These are phyloP conservation scores for Pseudomugil gertrudae DNA, from an alignment of 2,797 vertebrate genomes.

Conservation along the genomic window DNA sequence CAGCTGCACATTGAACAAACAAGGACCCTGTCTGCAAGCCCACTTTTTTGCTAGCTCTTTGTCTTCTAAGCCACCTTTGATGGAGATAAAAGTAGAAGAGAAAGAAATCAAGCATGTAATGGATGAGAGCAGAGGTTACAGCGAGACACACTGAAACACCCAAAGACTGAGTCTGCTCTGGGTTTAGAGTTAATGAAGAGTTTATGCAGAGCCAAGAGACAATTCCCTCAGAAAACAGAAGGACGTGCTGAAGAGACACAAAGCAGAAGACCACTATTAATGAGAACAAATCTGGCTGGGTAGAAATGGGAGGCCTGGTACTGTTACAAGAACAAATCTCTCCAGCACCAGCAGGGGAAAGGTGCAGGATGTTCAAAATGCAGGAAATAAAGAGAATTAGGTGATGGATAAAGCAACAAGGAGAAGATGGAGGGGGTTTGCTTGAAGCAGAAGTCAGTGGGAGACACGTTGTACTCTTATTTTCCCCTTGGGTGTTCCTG, in stretches of 20 bases:
- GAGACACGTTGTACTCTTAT: slow-evolving; percentile 35
- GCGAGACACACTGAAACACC: background rate
- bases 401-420: slow-evolving; percentile 26
- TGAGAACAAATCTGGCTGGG: background rate
- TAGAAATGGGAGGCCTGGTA: slow-evolving; percentile 1
- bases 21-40: slow-evolving; percentile 59
- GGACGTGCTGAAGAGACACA: background rate
- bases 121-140: background rate
- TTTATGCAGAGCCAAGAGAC: background rate
- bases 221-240: background rate
- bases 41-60: slow-evolving; percentile 44
- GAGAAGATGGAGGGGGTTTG: slow-evolving; percentile 18
- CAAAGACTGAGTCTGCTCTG: background rate
- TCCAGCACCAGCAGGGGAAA: slow-evolving; percentile 28
- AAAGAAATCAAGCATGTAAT: slow-evolving; percentile 38
- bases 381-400: slow-evolving; percentile 45
- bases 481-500: slow-evolving; percentile 70
- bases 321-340: slow-evolving; percentile 31
- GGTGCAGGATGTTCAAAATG: slow-evolving; percentile 15
- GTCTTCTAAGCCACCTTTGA: slow-evolving; percentile 56
- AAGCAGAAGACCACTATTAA: background rate
- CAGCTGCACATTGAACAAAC: slow-evolving; percentile 75
- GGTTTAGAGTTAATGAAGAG: background rate
- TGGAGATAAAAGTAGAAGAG: slow-evolving; percentile 43
- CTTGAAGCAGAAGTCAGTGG: slow-evolving; percentile 33